phyloP scores from a whole-genome alignment of 1,140 invertebrate genomes.

The Bemisia tabaci region DNA sequence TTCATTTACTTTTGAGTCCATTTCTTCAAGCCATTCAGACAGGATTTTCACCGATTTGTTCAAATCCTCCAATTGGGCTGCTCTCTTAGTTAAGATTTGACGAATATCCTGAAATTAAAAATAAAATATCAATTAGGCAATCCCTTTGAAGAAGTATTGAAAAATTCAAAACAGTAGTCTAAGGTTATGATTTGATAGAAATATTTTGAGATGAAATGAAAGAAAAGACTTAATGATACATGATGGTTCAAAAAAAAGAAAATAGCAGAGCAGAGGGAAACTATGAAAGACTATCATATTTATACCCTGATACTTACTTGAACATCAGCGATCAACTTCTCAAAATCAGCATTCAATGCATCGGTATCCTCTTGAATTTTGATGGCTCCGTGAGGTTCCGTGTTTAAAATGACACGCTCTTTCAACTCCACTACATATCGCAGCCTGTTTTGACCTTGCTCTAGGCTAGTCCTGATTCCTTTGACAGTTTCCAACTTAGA shows the following conservation, averaged over 20 bases:
- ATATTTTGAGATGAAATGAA: no score
- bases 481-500: slow-evolving; percentile 72
- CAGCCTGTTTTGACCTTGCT: slow-evolving; percentile 82
- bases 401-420: slow-evolving; percentile 83
- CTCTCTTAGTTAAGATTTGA: slow-evolving; percentile 51
- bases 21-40: slow-evolving; percentile 71
- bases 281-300: no score
- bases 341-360: slow-evolving; percentile 73
- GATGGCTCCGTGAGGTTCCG: slow-evolving; percentile 65
- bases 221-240: no score
- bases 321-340: slow-evolving; percentile 65
- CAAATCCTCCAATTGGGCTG: slow-evolving; percentile 66
- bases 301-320: slow-evolving; percentile 18
- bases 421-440: slow-evolving; percentile 80
- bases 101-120: slow-evolving; percentile 44
- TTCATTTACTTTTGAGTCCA: slow-evolving; percentile 62
- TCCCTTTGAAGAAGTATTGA: no score
- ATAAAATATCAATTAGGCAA: no score
- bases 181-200: no score
- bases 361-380: slow-evolving; percentile 84
- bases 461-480: slow-evolving; percentile 64
- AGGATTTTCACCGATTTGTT: slow-evolving; percentile 64
- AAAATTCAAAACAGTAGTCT: no score
- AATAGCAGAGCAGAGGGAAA: no score
- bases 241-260: no score